Percentiles rank a stretch among this genome's conserved stretches.
phyloP scores from a whole-genome alignment of 2,113 vertebrate species.

The Mesitornis unicolor region DNA sequence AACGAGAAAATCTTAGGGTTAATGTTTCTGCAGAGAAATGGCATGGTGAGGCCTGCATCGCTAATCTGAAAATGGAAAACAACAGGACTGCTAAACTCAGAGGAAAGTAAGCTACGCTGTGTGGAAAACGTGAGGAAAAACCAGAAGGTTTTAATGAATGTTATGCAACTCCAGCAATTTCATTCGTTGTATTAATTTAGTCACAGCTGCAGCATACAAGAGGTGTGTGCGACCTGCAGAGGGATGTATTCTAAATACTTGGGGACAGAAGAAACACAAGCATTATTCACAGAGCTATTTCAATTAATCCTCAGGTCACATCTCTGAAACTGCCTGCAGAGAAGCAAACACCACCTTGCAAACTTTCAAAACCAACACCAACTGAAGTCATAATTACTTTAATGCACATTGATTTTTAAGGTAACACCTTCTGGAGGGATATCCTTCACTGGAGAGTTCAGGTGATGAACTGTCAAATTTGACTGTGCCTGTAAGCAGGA shows the following conservation, averaged over 20 bases:
- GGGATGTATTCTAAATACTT: neutral
- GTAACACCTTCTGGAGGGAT: neutral
- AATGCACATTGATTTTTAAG: neutral
- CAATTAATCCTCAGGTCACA: neutral
- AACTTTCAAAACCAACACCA: neutral
- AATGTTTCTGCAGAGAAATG: neutral
- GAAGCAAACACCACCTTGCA: neutral
- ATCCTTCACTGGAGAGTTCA: neutral
- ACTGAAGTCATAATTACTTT: neutral
- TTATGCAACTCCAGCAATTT: neutral
- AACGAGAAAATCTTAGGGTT: neutral
- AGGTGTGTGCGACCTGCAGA: neutral
- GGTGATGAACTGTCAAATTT: neutral
- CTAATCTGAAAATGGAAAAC: neutral
- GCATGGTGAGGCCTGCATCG: neutral
- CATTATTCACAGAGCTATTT: neutral
- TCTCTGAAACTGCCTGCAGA: neutral
- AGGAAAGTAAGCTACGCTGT: neutral
- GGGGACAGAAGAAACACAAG: neutral
- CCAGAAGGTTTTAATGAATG: neutral
- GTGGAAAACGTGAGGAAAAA: neutral
- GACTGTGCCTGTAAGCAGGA: neutral
- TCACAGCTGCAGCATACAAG: neutral
- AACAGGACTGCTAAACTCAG: neutral
- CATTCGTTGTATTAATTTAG: neutral